A percentile compares a stretch with the other conserved stretches of the same genome.
phyloP scores from a whole-genome alignment of 1,140 invertebrate species.

The Rhagoletis pomonella region DNA sequence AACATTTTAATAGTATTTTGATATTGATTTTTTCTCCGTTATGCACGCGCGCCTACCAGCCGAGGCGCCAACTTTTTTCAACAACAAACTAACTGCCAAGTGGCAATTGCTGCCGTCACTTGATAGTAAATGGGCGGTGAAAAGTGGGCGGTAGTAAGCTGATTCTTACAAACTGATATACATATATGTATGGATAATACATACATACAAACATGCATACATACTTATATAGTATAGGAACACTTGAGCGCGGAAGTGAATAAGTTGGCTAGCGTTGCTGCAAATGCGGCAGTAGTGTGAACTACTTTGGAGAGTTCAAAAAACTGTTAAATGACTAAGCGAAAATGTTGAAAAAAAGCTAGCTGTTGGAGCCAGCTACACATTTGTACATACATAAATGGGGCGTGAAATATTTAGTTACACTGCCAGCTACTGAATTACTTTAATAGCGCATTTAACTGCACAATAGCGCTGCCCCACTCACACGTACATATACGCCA shows the following conservation, averaged over 20 bases:
- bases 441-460: background rate
- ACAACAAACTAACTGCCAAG: background rate
- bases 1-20: conserved; percentile 49
- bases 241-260: conserved; percentile 46
- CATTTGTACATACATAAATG: background rate
- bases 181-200: background rate
- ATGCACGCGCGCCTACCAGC: background rate
- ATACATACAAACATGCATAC: background rate
- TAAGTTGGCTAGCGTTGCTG: conserved; percentile 19
- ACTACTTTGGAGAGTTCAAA: conserved; percentile 50
- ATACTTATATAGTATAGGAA: conserved; percentile 26
- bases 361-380: background rate
- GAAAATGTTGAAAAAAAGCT: conserved; percentile 48
- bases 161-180: conserved; percentile 38
- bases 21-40: background rate
- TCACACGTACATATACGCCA: background rate
- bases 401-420: conserved; percentile 20
- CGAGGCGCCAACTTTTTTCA: conserved; percentile 18
- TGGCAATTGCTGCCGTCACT: conserved; percentile 51
- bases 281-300: conserved; percentile 11
- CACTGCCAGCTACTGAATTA: background rate
- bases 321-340: conserved; percentile 50
- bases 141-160: conserved; percentile 56
- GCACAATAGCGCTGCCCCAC: background rate
- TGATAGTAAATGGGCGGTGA: conserved; percentile 57